phyloP scores from a whole-genome alignment of 2,113 vertebrate genomes.

The Phyllostomus discolor region DNA sequence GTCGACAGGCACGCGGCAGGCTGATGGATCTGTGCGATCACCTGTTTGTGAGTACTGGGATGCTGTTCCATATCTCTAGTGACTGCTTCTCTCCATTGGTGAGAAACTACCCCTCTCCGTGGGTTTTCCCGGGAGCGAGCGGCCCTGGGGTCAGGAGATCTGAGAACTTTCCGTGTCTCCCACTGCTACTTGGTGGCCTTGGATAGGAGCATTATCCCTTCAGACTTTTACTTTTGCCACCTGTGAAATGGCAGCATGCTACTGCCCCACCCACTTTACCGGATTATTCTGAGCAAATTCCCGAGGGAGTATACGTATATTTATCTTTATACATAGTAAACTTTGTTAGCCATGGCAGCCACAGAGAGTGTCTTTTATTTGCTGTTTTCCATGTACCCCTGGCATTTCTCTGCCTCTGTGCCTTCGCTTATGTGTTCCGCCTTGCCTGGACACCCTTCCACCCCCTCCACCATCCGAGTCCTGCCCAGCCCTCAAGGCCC shows the following conservation, averaged over 20 bases:
- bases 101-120: not conserved
- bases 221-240: not conserved
- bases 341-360: not conserved
- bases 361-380: not conserved
- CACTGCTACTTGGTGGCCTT: not conserved
- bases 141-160: not conserved
- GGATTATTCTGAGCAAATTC: not conserved
- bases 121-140: not conserved
- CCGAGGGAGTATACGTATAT: not conserved
- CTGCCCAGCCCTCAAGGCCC: not conserved
- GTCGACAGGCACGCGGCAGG: not conserved
- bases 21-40: not conserved
- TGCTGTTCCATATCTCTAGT: not conserved
- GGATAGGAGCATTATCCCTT: not conserved
- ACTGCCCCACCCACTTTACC: not conserved
- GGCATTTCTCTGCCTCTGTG: not conserved
- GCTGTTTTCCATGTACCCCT: not conserved
- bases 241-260: not conserved
- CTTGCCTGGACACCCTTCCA: not conserved
- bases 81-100: not conserved
- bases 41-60: not conserved
- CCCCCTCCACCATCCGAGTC: not conserved
- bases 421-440: not conserved
- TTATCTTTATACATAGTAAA: not conserved
- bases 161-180: not conserved